Base-by-base conservation (phyloP, 1,140 invertebrate species). In the Drosophila punjabiensis region DNA sequence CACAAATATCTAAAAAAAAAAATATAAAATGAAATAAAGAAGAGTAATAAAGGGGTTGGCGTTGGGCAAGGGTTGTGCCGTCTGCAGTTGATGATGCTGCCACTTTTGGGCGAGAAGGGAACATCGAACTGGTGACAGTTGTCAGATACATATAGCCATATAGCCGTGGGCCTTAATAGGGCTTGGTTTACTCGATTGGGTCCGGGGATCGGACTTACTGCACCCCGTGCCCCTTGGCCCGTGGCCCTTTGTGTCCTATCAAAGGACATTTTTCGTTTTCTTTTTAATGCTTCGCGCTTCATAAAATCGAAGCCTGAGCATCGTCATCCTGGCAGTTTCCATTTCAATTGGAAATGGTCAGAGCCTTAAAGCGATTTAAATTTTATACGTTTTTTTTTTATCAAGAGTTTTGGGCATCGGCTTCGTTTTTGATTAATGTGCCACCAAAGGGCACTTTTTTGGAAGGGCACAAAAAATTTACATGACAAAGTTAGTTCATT, bases 281-380 rank as follows among this genome's bases (percentile, higher is more conserved):
- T 73, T 90, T 82, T 79, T 79, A 85, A 89, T 89, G 81, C 66
- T 90, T 85, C 86, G 86, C 86, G 79, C 85, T 90, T 90, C 78
- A 82, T 89, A 79, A 90, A 88, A 81, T 56, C 68, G 78, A 79
- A 65, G 73, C 73, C 70, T 52, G 58, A 56, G 61, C 58, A 79
- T 52, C 30, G 63, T 53, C 59, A 80, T 55, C 18, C 14, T 56
- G 35, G 33, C 33, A 39, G 55, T 58, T 58, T 58, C 14, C 35
- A 39, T 58, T 58, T 58, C 67, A 81, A 81, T 84, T 79, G 74
- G 60, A 58, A 66, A 37, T 47, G 65, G 56, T 68, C 50, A 74
- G 30, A 47, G 73, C 83, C 74, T 88, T 83, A 88, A 80, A 83
- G 59, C 45, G 70, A 64, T 56, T 43, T 53, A 47, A 67, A 55